These are phyloP conservation scores for Pangasianodon hypophthalmus DNA, from an alignment of 2,113 vertebrate species.

Conservation along the genomic window DNA sequence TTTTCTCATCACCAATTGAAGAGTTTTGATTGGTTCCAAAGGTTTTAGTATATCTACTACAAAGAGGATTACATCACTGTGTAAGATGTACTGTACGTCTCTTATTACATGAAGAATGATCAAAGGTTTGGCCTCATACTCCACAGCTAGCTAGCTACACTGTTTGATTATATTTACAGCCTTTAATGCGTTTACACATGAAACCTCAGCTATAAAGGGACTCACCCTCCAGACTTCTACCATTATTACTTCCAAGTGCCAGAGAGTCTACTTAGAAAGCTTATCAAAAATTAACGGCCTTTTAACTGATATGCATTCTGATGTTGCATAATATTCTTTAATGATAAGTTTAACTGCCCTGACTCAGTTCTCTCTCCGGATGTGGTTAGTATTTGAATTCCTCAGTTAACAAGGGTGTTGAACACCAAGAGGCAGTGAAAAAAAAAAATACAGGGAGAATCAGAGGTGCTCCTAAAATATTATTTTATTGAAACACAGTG, in stretches of 20 bases:
- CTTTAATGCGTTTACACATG: not conserved
- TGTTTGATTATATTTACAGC: not conserved
- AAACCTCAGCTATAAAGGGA: not conserved
- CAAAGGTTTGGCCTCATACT: too few species aligned
- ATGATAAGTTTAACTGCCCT: not conserved
- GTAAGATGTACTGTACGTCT: not conserved
- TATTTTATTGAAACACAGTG: slow-evolving; percentile 71
- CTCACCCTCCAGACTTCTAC: not conserved
- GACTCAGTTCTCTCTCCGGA: not conserved
- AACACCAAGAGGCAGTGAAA: not conserved
- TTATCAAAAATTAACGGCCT: not conserved
- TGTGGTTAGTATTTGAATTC: not conserved
- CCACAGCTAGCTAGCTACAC: not conserved
- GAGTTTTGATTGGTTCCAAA: too few species aligned
- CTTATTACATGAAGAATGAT: not conserved
- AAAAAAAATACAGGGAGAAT: not conserved
- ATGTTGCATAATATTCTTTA: not conserved
- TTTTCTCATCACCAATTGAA: too few species aligned
- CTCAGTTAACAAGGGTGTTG: not conserved
- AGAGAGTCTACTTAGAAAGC: slow-evolving; percentile 7
- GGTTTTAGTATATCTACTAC: not conserved
- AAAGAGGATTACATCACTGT: not conserved
- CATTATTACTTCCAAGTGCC: not conserved
- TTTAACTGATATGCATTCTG: not conserved
- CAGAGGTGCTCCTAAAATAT: slow-evolving; percentile 72